These are phyloP conservation scores for Meandrusa payeni DNA, from an alignment of 2,888 invertebrate genomes.

Conservation along the genomic window DNA sequence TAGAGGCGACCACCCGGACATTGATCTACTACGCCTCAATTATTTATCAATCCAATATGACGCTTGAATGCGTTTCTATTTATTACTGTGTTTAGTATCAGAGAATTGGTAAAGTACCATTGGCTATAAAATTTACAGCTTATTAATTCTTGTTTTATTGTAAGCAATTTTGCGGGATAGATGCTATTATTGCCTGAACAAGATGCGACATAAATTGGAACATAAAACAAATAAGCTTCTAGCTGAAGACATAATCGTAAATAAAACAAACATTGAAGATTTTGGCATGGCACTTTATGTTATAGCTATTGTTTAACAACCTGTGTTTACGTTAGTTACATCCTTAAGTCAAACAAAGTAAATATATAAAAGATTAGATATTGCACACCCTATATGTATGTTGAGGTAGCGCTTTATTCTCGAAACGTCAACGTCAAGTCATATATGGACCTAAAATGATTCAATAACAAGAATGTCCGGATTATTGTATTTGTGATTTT, in stretches of 20 bases:
- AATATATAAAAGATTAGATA: too few species aligned
- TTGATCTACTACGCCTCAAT: too few species aligned
- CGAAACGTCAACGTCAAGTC: too few species aligned
- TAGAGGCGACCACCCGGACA: too few species aligned
- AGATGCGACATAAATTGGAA: constrained; percentile 5
- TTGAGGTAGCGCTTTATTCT: too few species aligned
- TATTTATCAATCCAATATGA: too few species aligned
- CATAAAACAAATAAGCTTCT: constrained; percentile 16
- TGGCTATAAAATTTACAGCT: constrained; percentile 18
- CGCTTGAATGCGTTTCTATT: not conserved
- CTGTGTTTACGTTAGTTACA: too few species aligned
- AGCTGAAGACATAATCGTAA: constrained; percentile 22
- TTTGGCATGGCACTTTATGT: constrained; percentile 15
- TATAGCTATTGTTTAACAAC: constrained; percentile 17
- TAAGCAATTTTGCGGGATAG: constrained; percentile 13
- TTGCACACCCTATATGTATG: too few species aligned
- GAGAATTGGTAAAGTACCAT: constrained; percentile 7
- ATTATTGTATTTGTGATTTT: too few species aligned
- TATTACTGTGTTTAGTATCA: constrained; percentile 4
- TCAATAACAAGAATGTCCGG: too few species aligned
- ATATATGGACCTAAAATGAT: too few species aligned
- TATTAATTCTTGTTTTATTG: constrained; percentile 17
- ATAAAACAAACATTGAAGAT: constrained; percentile 22
- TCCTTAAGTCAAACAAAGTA: too few species aligned
- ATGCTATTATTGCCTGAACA: constrained; percentile 1